Conservation (phyloP, 2,797 vertebrate genomes). For the Paratrypauchen microcephalus region DNA sequence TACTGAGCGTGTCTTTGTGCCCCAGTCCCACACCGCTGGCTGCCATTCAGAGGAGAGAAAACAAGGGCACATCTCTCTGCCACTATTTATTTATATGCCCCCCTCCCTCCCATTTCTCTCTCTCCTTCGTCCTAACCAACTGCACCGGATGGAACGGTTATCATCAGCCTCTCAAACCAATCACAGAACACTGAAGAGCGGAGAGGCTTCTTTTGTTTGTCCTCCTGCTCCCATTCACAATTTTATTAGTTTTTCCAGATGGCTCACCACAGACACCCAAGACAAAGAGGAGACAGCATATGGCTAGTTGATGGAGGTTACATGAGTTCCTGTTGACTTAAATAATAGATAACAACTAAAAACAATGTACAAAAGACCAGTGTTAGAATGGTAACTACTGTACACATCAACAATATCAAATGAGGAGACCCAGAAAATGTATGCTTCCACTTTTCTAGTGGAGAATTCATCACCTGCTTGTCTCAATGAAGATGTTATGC, state of each 20-base stretch:
- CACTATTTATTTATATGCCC: conserved; percentile 58
- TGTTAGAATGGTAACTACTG: too few species aligned
- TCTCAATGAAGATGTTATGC: too few species aligned
- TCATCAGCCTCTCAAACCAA: conserved; percentile 60
- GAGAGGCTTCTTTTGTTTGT: conserved; percentile 50
- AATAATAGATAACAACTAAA: background rate
- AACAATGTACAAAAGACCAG: background rate
- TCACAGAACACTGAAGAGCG: conserved; percentile 35
- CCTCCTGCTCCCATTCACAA: conserved; percentile 51
- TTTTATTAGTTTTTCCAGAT: conserved; percentile 67
- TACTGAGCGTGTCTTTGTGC: conserved; percentile 74
- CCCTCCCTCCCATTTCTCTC: background rate
- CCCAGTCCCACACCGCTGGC: conserved; percentile 67
- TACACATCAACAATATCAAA: too few species aligned
- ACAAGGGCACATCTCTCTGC: conserved; percentile 67
- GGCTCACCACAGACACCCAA: conserved; percentile 46
- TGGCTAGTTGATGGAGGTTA: conserved; percentile 19
- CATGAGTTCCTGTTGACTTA: background rate
- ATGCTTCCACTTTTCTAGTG: too few species aligned
- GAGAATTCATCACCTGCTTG: too few species aligned
- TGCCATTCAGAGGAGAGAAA: conserved; percentile 67
- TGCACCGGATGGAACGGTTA: conserved; percentile 42
- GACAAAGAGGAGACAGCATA: conserved; percentile 35
- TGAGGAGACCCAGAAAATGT: too few species aligned
- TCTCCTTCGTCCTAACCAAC: conserved; percentile 36